Conservation (phyloP, 2,113 vertebrate species). For the Calonectris borealis region DNA sequence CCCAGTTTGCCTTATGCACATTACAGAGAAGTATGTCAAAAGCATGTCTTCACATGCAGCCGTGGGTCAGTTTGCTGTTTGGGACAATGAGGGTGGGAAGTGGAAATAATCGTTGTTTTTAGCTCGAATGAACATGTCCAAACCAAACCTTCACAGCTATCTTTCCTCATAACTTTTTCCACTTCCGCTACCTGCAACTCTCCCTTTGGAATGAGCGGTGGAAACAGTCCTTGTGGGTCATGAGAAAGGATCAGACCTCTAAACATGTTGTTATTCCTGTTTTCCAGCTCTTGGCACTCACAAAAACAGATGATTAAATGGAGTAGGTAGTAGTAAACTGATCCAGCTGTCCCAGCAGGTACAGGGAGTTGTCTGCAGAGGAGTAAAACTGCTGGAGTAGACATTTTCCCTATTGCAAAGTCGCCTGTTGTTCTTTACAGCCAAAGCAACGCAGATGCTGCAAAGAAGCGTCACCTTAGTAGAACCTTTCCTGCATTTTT, state of each 20-base stretch:
- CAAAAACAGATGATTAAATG: conserved; percentile 43
- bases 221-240: conserved; percentile 63
- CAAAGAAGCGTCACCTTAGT: not conserved
- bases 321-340: conserved; percentile 9
- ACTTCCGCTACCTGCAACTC: conserved; percentile 42
- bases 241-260: conserved; percentile 62
- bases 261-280: conserved; percentile 57
- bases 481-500: not conserved
- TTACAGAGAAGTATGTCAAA: not conserved
- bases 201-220: conserved; percentile 48
- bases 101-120: conserved; percentile 38
- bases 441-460: not conserved
- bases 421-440: not conserved
- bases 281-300: conserved; percentile 19
- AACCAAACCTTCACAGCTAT: conserved; percentile 52
- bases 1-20: not conserved
- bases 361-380: not conserved
- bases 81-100: conserved; percentile 12
- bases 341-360: not conserved
- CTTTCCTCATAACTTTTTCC: conserved; percentile 63
- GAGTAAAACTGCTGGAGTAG: conserved; percentile 4
- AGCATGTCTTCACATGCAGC: not conserved
- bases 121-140: conserved; percentile 1
- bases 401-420: not conserved
- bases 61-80: not conserved